phyloP scores from a whole-genome alignment of 2,888 invertebrate genomes.

The Stenurella melanura region DNA sequence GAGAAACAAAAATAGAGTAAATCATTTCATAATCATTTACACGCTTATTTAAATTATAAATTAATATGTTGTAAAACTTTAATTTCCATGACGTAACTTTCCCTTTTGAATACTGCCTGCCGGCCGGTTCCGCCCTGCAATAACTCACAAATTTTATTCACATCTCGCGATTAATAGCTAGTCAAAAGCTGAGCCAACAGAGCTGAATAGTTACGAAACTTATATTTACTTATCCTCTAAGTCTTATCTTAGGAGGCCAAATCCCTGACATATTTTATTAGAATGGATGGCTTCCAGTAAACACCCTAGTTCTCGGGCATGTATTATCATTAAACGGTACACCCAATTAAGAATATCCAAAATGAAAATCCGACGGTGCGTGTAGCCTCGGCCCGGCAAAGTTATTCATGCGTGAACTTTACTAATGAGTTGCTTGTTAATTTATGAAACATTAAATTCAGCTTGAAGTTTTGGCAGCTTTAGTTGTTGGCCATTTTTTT shows the following conservation, averaged over 20 bases:
- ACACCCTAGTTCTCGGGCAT: not conserved
- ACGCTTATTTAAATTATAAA: too few species aligned
- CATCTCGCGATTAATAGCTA: conserved; percentile 10
- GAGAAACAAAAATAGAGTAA: too few species aligned
- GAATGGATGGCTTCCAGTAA: conserved; percentile 19
- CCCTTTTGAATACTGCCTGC: not conserved
- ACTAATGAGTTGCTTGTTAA: too few species aligned
- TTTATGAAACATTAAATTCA: too few species aligned
- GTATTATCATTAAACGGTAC: conserved; percentile 2
- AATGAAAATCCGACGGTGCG: not conserved
- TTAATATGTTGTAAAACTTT: too few species aligned
- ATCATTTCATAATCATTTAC: too few species aligned
- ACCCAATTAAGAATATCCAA: not conserved
- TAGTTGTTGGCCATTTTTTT: too few species aligned
- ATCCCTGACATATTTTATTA: conserved; percentile 11
- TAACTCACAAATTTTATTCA: not conserved
- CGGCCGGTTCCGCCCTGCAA: not conserved
- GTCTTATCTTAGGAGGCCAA: conserved; percentile 20
- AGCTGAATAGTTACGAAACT: not conserved
- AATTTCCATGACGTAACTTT: too few species aligned
- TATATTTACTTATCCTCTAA: conserved; percentile 17
- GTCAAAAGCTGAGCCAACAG: conserved; percentile 15
- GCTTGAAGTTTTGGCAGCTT: too few species aligned
- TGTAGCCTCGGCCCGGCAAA: not conserved
- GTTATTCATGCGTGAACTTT: not conserved